phyloP scores from a whole-genome alignment of 2,797 vertebrate species.

The Notolabrus celidotus region DNA sequence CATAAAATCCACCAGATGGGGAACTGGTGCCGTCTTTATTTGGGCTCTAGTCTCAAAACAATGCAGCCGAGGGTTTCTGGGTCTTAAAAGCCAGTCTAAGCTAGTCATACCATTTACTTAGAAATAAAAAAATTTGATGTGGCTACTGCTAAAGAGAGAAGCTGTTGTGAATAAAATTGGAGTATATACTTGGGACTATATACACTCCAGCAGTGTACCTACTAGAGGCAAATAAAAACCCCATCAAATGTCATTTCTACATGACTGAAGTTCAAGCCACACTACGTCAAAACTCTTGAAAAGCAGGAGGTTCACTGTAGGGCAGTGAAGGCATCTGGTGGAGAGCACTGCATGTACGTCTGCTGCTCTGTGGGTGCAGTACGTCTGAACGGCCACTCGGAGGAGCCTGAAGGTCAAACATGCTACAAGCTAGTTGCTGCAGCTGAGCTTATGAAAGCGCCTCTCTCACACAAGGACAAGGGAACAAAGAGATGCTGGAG shows the following conservation, averaged over 20 bases:
- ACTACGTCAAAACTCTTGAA: neutral
- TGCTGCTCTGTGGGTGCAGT: slow-evolving; percentile 54
- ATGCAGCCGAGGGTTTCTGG: neutral
- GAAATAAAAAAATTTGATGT: neutral
- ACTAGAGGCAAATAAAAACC: neutral
- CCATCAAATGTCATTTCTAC: neutral
- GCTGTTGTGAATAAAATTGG: neutral
- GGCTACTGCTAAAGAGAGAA: neutral
- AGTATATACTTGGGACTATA: neutral
- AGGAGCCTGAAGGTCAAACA: slow-evolving; percentile 83
- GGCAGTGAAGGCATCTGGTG: slow-evolving; percentile 31
- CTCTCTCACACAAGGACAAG: slow-evolving; percentile 81
- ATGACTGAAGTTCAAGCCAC: neutral
- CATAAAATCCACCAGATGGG: slow-evolving; percentile 69
- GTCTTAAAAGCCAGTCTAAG: slow-evolving; percentile 2
- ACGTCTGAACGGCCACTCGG: slow-evolving; percentile 62
- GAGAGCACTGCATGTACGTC: slow-evolving; percentile 9
- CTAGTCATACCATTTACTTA: neutral
- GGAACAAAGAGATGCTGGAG: slow-evolving; percentile 83
- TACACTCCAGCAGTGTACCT: neutral
- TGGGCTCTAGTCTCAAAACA: slow-evolving; percentile 15
- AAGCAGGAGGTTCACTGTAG: neutral
- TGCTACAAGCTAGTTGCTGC: slow-evolving; percentile 77
- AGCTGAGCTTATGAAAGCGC: slow-evolving; percentile 77
- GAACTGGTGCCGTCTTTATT: slow-evolving; percentile 27